Evolutionary conservation across 2,888 invertebrate species (phyloP), one percentile per base, ranked within the genome.

Genomic region (Xestia sexstrigata): DNA sequence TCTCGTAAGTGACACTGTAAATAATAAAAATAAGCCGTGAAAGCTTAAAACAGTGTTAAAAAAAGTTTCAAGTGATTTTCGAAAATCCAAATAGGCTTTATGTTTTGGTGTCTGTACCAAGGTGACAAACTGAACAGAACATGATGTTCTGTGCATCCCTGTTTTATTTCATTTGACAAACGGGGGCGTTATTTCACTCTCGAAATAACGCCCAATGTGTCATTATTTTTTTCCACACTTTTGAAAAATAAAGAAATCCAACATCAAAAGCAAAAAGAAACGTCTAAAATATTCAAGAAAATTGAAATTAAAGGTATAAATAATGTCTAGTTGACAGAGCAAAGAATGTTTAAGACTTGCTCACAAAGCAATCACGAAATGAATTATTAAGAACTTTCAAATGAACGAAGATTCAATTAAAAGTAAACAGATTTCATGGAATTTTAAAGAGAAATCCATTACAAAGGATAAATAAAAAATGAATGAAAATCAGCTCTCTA

Each of bases 311-410:
- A 58, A 58, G 23, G 7, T 39, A 20, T 60, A 71, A 78, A 66
- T 65, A 7, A 66, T 74, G 72, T 52, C n/a, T 30, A 68, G 20
- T n/a, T 70, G 72, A 35, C 69, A 45, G 35, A 55, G 23, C 62
- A 42, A 68, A 82, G 72, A 75, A 52, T 58, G 39, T 66, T 60
- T n/a, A 62, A 49, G 69, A n/a, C 11, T 47, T 49, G 8, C 60
- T 81, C 45, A 39, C 69, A 75, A 79, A 76, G 63, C 39, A 70
- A 76, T 76, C 52, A 76, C 13, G 70, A 73, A 75, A 76, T 71
- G 17, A 83, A 76, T 80, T 42, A 76, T 74, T 74, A 68, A 70
- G 47, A 67, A 72, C 67, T 76, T 70, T 65, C 23, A 69, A 83
- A 76, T 80, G 42, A 74, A 58, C 68, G 55, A 76, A 66, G 42